Evolutionary conservation across 2,113 vertebrate genomes (phyloP), one percentile per base, ranked within the genome.

Genomic region (Manacus vitellinus): DNA sequence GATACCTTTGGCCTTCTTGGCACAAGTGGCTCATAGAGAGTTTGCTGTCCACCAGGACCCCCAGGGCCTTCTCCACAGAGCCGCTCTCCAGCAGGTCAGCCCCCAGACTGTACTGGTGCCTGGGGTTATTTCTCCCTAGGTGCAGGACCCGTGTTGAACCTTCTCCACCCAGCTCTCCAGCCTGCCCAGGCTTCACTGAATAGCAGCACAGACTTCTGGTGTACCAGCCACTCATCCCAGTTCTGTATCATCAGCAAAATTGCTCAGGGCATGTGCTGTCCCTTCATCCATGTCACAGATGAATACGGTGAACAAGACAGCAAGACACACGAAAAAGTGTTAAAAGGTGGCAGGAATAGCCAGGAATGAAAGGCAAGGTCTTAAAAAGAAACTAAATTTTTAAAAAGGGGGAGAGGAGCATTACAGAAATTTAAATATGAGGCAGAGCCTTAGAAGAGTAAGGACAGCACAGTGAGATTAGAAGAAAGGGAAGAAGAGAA

Each of bases 371-470:
- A 62, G 58, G 46, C 37, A 66, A 62, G 52, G 59, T 41, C 41
- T 68, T 23, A 68, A 73, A n/a, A 74, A 65, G 8, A 71, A 70
- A 75, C 10, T 16, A 16, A 17, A n/a, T 14, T 43, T 43, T 43
- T 9, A 27, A 20, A 37, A 14, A 13, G 1, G 6, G 0, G 3
- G 6, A 6, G 17, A 39, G 17, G 21, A 71, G 13, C 18, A 52
- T 41, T 39, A 22, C 9, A 35, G 44, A 46, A 71, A 61, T 55
- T 56, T 43, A 28, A 67, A 76, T n/a, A 76, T 22, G 25, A 62
- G 21, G 33, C 22, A 11, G 3, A 8, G 8, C n/a, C 54, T 77
- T 33, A 21, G 4, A 68, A 81, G 39, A 59, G 51, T 22, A 43
- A 65, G 62, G 39, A 43, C 23, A 55, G 18, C 35, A 19, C 9